phyloP scores from a whole-genome alignment of 2,888 invertebrate genomes.

The Tanaodytes sp. region DNA sequence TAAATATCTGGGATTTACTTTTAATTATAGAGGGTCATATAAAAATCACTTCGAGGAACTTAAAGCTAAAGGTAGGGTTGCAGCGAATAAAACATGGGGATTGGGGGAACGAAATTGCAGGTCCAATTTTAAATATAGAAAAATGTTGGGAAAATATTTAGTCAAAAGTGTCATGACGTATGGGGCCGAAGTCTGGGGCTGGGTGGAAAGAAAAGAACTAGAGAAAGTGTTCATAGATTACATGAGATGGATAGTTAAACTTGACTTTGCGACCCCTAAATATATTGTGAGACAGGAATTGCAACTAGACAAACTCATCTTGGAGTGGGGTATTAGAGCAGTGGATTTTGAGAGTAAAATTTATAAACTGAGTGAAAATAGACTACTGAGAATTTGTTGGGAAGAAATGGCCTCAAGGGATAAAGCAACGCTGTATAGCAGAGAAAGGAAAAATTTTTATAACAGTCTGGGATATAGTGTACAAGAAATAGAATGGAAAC shows the following conservation, averaged over 20 bases:
- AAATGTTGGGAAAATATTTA: neutral
- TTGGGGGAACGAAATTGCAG: neutral
- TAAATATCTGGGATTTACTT: slow-evolving; percentile 14
- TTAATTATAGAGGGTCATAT: slow-evolving; percentile 2
- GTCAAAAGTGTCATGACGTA: slow-evolving; percentile 3
- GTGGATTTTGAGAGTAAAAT: slow-evolving; percentile 17
- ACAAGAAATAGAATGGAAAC: slow-evolving; percentile 4
- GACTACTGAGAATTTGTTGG: slow-evolving; percentile 9
- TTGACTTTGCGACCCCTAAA: slow-evolving; percentile 11
- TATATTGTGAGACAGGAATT: slow-evolving; percentile 18
- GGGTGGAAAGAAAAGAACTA: slow-evolving; percentile 5
- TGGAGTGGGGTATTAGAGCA: neutral
- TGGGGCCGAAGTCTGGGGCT: slow-evolving; percentile 23
- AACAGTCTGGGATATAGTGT: slow-evolving; percentile 16
- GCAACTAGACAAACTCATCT: neutral
- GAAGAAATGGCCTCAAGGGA: slow-evolving; percentile 5
- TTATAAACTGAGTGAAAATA: neutral
- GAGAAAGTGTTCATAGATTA: slow-evolving; percentile 11
- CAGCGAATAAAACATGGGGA: neutral
- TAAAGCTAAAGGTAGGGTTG: neutral
- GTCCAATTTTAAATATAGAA: neutral
- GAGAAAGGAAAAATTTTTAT: slow-evolving; percentile 13
- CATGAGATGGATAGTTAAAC: slow-evolving; percentile 9
- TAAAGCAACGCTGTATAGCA: slow-evolving; percentile 1
- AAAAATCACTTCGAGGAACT: slow-evolving; percentile 15